These are phyloP conservation scores for Notodonta dromedarius DNA, from an alignment of 2,888 invertebrate genomes.

Conservation along the genomic window DNA sequence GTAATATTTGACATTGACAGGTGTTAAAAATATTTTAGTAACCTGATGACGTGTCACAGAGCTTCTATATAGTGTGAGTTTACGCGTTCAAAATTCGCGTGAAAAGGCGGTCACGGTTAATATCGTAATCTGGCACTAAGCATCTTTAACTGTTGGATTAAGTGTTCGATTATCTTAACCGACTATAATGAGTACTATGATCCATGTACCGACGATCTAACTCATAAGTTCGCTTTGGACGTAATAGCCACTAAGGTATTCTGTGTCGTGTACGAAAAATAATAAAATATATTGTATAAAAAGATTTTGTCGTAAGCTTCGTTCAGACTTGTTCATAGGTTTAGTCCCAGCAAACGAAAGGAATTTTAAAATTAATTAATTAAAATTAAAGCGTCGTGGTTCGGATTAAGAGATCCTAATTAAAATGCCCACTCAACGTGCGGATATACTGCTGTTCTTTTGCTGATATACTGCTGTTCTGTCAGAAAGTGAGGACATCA, in stretches of 20 bases:
- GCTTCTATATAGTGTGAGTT: too few relatives aligned
- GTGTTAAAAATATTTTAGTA: too few relatives aligned
- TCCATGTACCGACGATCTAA: neutral
- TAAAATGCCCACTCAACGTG: neutral
- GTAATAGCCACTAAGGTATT: slow-evolving; percentile 18
- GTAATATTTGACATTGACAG: too few relatives aligned
- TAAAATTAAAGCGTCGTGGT: neutral
- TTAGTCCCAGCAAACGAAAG: slow-evolving; percentile 33
- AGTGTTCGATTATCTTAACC: neutral
- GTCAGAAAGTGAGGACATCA: neutral
- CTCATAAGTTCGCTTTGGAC: neutral
- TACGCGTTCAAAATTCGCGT: too few relatives aligned
- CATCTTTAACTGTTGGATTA: too few relatives aligned
- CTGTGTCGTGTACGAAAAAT: slow-evolving; percentile 55
- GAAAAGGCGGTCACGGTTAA: too few relatives aligned
- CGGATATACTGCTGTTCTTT: too few relatives aligned
- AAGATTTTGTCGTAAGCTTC: slow-evolving; percentile 48
- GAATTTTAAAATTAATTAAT: slow-evolving; percentile 5
- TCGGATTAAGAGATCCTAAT: neutral
- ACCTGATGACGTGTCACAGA: too few relatives aligned
- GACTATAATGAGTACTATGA: neutral
- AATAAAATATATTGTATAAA: slow-evolving; percentile 40
- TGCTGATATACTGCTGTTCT: too few relatives aligned
- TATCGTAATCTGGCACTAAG: too few relatives aligned
- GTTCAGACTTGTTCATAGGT: slow-evolving; percentile 63